These are phyloP conservation scores for Picathartes gymnocephalus DNA, from an alignment of 2,113 vertebrate genomes.

Conservation along the genomic window DNA sequence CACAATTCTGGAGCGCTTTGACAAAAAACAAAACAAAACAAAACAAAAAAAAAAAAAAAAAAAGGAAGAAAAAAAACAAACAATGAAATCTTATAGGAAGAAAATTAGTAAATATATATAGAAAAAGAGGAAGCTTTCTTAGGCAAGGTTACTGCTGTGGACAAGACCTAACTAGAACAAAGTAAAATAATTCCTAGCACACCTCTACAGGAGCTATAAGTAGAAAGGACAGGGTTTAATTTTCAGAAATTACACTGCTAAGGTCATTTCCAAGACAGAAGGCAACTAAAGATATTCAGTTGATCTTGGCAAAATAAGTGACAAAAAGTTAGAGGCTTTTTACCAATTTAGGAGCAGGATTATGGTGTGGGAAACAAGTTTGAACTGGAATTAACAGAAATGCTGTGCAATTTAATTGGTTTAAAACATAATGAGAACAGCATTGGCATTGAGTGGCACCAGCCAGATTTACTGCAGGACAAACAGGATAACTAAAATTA, in stretches of 20 bases:
- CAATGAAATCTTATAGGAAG: background rate
- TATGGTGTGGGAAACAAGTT: background rate
- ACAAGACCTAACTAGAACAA: background rate
- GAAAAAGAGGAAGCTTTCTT: background rate
- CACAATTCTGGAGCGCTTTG: background rate
- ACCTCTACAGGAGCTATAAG: background rate
- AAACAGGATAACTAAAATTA: background rate
- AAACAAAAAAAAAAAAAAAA: background rate
- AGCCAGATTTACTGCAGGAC: background rate
- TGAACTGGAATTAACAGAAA: background rate
- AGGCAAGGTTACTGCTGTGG: background rate
- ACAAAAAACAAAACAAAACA: background rate
- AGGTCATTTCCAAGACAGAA: background rate
- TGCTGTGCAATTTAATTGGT: background rate
- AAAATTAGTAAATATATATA: background rate
- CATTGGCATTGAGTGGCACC: background rate
- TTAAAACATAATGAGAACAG: background rate
- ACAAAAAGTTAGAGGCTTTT: background rate
- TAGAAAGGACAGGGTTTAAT: background rate
- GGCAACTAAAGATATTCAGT: background rate
- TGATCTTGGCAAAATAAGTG: background rate
- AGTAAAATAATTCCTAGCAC: background rate
- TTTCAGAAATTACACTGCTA: background rate
- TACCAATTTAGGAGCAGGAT: background rate
- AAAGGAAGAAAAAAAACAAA: accelerated